A percentile compares a stretch with the other conserved stretches of the same genome.
These are phyloP conservation scores for Pherbina coryleti DNA, from an alignment of 2,888 invertebrate species.

Conservation along the genomic window DNA sequence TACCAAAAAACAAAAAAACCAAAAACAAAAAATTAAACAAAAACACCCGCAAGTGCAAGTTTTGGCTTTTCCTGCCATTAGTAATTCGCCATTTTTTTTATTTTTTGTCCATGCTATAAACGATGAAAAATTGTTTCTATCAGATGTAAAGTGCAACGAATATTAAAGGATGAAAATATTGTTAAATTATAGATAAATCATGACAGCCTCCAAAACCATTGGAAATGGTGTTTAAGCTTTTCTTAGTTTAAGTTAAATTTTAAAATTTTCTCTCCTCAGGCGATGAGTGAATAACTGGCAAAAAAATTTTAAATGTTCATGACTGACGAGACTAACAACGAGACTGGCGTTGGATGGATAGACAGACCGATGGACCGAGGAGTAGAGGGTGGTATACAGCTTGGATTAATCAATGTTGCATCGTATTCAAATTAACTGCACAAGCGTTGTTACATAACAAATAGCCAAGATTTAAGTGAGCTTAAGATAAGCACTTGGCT, in stretches of 20 bases:
- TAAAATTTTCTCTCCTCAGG: conserved; percentile 19
- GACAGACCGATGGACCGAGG: not conserved
- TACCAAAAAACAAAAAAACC: too few species aligned
- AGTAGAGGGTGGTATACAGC: not conserved
- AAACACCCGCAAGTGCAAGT: too few species aligned
- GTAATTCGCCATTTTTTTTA: too few species aligned
- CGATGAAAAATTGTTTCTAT: not conserved
- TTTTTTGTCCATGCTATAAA: too few species aligned
- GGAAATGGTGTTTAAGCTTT: not conserved
- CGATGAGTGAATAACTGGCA: not conserved
- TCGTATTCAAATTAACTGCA: too few species aligned
- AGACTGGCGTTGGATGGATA: not conserved
- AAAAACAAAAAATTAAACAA: too few species aligned
- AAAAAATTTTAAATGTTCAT: not conserved
- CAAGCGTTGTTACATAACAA: too few species aligned
- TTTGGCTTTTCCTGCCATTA: too few species aligned
- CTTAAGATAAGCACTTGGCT: too few species aligned
- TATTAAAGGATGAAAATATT: not conserved
- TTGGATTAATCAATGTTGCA: not conserved
- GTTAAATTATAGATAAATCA: conserved; percentile 17
- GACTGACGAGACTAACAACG: not conserved
- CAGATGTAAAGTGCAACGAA: conserved; percentile 1
- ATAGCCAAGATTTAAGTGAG: too few species aligned
- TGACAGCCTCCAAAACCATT: not conserved
- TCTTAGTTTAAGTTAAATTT: not conserved